Evolutionary conservation across 1,140 invertebrate species (phyloP), one percentile per base, ranked within the genome.

Genomic region (Megathymus violae): DNA sequence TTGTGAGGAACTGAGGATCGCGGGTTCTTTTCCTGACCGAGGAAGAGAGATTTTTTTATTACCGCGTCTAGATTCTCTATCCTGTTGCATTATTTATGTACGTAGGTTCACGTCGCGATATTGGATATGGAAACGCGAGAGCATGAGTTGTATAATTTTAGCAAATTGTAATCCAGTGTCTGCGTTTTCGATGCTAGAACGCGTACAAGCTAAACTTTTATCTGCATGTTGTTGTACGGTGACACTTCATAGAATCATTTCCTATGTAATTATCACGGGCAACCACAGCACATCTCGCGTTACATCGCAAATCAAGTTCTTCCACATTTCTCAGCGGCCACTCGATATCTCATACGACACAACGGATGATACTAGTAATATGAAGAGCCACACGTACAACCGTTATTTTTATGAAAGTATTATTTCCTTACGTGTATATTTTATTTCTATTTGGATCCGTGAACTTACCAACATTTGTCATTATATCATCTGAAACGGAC

Each of bases 231-330:
- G 34, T 11, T 14, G 25, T n/a, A 5, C 14, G n/a, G 47, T 50
- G 47, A 50, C 47, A 50, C 47, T 34, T 15, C 47, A 25, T 34
- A 16, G 47, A 34, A 50, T 50, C 27, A 50, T 50, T 50, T 50
- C 47, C 47, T 50, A 34, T 50, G 47, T 50, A 50, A 50, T 50
- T 50, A 50, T 50, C 47, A 34, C 47, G 22, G 47, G 2, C 47
- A 27, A 50, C 47, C 47, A 34, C 47, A 50, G 47, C 16, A n/a
- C 19, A 14, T 31, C 46, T 48, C 13, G 6, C 25, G 25, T 48
- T 48, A 27, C 46, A 48, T 48, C 25, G 46, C 25, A 13, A 48
- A 48, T 48, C 46, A 7, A 48, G 25, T 48, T 27, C 25, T 31
- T 34, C 25, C 5, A 48, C 9, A 31, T 48, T 34, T 11, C 22